Base-by-base conservation (phyloP, 2,888 invertebrate genomes). In the Andricus curvator region DNA sequence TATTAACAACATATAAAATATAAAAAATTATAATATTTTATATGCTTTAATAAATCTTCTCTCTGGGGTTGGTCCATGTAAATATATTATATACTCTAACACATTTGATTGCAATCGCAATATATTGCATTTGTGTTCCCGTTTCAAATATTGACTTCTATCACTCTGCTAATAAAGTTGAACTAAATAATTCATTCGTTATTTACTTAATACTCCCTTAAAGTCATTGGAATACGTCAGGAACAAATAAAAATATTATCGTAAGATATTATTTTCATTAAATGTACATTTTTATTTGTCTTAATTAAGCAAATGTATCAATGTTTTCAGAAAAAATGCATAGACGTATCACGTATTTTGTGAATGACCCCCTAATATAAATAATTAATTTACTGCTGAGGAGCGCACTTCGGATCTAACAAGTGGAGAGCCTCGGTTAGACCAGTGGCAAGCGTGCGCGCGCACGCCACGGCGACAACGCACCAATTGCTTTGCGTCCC, bases 131-230 rank as follows among this genome's bases (percentile, higher is more conserved):
- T 56, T 74, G 20, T 74, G 74, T 56, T 74, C 37, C 33, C 74
- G 33, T 20, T 74, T 33, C 48, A 70, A 29, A n/a, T 68, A 68
- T 74, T 74, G 74, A 74, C 74, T 74, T 70, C 15, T 74, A 74
- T 37, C 33, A 56, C 74, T 74, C 74, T 74, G 74, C 74, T 56
- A 37, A 22, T 74, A 6, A 74, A 56, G 56, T 74, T 74, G 17
- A 74, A 56, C 37, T 41, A 4, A 41, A 67, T 6, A 11, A n/a
- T 51, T n/a, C 9, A n/a, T 56, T n/a, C 2, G 0, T 2, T 56
- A 56, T n/a, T 56, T 22, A 11, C n/a, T 56, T 1, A 56, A 56
- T 56, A 56, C n/a, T 56, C n/a, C 56, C 56, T 56, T n/a, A 11
- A 3, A 56, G 56, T 11, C 2, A 56, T n/a, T 56, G 8, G 11